These are phyloP conservation scores for Caenorhabditis sulstoni DNA, from an alignment of 2,888 invertebrate genomes.

Conservation along the genomic window DNA sequence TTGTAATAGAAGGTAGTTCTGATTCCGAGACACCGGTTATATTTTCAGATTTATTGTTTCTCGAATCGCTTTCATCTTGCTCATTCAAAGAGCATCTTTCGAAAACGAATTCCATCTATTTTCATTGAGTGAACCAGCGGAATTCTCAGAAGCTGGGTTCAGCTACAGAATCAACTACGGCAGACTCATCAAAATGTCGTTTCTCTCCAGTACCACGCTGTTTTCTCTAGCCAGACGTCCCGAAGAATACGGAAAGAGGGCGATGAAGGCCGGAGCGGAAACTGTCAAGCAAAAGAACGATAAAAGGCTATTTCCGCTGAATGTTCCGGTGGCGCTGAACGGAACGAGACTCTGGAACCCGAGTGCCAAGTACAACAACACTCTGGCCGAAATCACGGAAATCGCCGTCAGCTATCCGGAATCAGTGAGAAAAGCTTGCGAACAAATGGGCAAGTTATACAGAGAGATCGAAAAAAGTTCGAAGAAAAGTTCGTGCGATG, in stretches of 20 bases:
- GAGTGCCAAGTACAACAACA: slow-evolving; percentile 9
- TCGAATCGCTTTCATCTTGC: slow-evolving; percentile 12
- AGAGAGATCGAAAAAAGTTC: background rate
- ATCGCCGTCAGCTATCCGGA: background rate
- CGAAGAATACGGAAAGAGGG: background rate
- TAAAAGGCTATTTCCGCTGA: background rate
- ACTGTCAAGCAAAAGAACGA: too few species aligned
- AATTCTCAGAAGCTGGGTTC: slow-evolving; percentile 3
- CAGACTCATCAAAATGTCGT: background rate
- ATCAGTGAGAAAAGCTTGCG: background rate
- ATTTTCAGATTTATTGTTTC: slow-evolving; percentile 14
- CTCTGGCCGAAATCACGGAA: background rate
- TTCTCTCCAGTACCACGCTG: background rate
- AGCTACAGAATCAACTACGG: slow-evolving; percentile 21
- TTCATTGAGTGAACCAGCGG: background rate
- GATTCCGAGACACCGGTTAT: background rate
- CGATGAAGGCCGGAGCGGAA: too few species aligned
- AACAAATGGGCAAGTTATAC: background rate
- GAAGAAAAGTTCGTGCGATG: too few species aligned
- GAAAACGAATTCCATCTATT: slow-evolving; percentile 4
- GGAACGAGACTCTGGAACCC: slow-evolving; percentile 2
- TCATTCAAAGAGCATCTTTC: background rate
- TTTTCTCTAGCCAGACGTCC: background rate
- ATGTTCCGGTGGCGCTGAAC: background rate
- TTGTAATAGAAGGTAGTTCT: background rate